These are phyloP conservation scores for Sciurus niger DNA, from an alignment of 2,113 vertebrate genomes.

Conservation along the genomic window DNA sequence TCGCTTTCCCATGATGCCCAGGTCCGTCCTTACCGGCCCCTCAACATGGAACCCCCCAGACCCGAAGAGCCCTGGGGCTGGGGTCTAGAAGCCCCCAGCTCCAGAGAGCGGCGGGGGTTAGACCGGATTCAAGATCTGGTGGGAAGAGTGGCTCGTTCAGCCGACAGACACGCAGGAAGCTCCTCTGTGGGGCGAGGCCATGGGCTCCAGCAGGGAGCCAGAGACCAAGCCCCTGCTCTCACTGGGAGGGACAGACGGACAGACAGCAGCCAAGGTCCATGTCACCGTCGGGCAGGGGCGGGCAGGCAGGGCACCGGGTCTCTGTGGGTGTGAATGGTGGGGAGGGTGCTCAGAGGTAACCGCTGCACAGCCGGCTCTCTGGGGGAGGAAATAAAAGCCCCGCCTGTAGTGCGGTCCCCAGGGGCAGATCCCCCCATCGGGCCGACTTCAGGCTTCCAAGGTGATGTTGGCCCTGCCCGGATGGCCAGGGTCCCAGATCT, in stretches of 20 bases:
- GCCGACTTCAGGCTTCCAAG: not conserved
- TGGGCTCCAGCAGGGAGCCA: not conserved
- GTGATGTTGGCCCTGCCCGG: not conserved
- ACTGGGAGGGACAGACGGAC: not conserved
- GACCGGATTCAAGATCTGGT: not conserved
- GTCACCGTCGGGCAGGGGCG: not conserved
- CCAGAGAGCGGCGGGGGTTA: not conserved
- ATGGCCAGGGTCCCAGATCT: not conserved
- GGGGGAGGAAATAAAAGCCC: not conserved
- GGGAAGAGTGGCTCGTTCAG: not conserved
- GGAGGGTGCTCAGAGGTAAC: not conserved
- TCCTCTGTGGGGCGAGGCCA: rapidly evolving
- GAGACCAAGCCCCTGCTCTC: not conserved
- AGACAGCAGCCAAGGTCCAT: not conserved
- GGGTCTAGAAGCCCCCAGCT: not conserved
- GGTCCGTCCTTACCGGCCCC: rapidly evolving
- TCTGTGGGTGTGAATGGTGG: not conserved
- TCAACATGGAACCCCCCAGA: not conserved
- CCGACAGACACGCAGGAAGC: not conserved
- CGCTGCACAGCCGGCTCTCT: too few relatives aligned
- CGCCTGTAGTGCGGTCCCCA: not conserved
- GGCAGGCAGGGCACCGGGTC: not conserved
- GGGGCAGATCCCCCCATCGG: not conserved
- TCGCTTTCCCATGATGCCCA: rapidly evolving
- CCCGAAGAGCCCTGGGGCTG: rapidly evolving